Evolutionary conservation across 2,888 invertebrate genomes (phyloP), one percentile per base, ranked within the genome.

Genomic region (Rhingia campestris): DNA sequence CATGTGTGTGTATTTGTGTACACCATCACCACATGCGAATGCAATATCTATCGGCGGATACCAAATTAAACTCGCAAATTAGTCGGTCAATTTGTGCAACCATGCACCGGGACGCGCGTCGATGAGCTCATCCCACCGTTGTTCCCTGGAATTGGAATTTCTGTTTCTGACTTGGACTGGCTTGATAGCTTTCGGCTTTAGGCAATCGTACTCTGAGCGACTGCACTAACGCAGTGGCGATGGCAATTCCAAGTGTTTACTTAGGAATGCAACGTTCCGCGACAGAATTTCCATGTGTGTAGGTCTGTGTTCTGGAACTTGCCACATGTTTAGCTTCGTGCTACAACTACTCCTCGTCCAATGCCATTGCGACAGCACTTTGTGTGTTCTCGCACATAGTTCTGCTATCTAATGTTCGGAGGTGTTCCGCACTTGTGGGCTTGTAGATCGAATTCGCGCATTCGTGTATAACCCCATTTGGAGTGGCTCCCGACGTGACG

Each of bases 81-180:
- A 69, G 81, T 70, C 75, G 75, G 75, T 69, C 81, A 81, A 81
- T 81, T 81, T 81, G 81, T 75, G 59, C 69, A 75, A 59, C 75
- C 45, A 58, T 64, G 74, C 79, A 79, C 37, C 43, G 58, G 66
- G 39, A n/a, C 43, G 32, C 53, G 22, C 35, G 43, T 54, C 69
- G 81, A 81, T 81, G 75, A 81, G 81, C 69, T 81, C 81, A 81
- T 81, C 45, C 37, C 49, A 43, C 22, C 72, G 63, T 39, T 30
- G 45, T 72, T 59, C 67, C 47, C 74, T 67, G 56, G 67, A 80
- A 74, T 56, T 49, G 61, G 64, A 64, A 51, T 72, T 59, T 51
- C 33, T 47, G 22, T 64, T 54, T 39, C 54, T 45, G 7, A 35
- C 61, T 14, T 64, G 41, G 30, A n/a, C 53, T 53, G 51, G 45